Evolutionary conservation across 2,797 vertebrate species (phyloP).

Genomic region (Gobionotothen gibberifrons): DNA sequence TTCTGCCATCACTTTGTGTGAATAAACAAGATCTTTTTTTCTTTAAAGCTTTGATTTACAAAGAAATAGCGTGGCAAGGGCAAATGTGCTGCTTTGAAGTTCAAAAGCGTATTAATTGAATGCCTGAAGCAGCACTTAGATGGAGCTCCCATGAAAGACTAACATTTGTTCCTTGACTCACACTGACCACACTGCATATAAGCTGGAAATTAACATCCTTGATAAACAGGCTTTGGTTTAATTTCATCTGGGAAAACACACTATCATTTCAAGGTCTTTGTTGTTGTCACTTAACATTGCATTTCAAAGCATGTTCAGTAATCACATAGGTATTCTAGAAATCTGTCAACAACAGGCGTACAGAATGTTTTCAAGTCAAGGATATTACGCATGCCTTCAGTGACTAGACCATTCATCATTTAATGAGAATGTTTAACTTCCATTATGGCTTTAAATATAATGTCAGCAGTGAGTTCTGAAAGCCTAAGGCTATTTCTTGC

Average conservation of each 20-base stretch:
- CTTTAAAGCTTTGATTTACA: constrained; percentile 57
- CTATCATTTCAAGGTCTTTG: neutral
- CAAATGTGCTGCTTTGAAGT: constrained; percentile 68
- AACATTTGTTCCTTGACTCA: constrained; percentile 54
- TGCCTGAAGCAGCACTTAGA: constrained; percentile 53
- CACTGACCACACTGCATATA: constrained; percentile 45
- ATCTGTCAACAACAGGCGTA: neutral
- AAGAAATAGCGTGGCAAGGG: constrained; percentile 48
- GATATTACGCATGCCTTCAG: constrained; percentile 6
- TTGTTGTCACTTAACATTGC: constrained; percentile 16
- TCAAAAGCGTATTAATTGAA: constrained; percentile 59
- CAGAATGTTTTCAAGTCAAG: constrained; percentile 13
- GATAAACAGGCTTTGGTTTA: constrained; percentile 12
- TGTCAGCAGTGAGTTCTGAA: neutral
- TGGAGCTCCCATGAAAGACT: constrained; percentile 57
- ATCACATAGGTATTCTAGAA: neutral
- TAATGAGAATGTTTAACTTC: neutral
- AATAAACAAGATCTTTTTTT: constrained; percentile 45
- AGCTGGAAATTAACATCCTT: constrained; percentile 25
- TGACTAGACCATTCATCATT: constrained; percentile 16
- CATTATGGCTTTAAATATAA: neutral
- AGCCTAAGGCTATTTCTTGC: neutral
- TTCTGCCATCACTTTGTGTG: constrained; percentile 29
- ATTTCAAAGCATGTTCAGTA: constrained; percentile 19
- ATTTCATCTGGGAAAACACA: constrained; percentile 4